These are phyloP conservation scores for Mesembrinibis cayennensis DNA, from an alignment of 2,113 vertebrate genomes.

Conservation along the genomic window DNA sequence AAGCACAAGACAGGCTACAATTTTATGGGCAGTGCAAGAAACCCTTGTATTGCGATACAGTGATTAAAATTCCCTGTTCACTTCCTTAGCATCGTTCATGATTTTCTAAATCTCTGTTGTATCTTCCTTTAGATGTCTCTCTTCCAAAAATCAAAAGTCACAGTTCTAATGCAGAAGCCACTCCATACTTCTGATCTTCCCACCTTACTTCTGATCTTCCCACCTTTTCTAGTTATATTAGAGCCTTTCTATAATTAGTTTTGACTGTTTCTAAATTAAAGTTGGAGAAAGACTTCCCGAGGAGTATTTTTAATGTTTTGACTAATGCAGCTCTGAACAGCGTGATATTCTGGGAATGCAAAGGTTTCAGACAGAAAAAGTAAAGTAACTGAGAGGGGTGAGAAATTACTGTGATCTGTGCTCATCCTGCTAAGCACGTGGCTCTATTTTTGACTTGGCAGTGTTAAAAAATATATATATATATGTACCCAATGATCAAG, in stretches of 20 bases:
- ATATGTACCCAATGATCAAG: neutral
- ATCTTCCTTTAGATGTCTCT: neutral
- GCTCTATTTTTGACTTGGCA: conserved; percentile 5
- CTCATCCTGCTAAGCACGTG: neutral
- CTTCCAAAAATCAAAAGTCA: neutral
- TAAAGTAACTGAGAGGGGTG: neutral
- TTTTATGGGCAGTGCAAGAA: neutral
- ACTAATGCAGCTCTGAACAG: neutral
- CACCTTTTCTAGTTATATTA: neutral
- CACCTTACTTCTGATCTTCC: neutral
- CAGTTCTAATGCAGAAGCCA: neutral
- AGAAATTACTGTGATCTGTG: conserved; percentile 2
- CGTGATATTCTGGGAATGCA: conserved; percentile 30
- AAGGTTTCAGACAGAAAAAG: conserved; percentile 9
- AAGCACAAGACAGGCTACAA: neutral
- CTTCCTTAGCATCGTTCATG: neutral
- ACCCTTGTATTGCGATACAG: neutral
- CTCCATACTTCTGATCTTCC: neutral
- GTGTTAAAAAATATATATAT: neutral
- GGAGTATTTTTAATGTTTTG: conserved; percentile 30
- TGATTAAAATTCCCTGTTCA: neutral
- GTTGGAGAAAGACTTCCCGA: neutral
- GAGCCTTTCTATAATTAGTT: neutral
- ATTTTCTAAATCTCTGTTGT: neutral
- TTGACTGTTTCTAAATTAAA: neutral